Base-by-base conservation (phyloP, 2,113 vertebrate genomes). In the Chiloscyllium plagiosum region DNA sequence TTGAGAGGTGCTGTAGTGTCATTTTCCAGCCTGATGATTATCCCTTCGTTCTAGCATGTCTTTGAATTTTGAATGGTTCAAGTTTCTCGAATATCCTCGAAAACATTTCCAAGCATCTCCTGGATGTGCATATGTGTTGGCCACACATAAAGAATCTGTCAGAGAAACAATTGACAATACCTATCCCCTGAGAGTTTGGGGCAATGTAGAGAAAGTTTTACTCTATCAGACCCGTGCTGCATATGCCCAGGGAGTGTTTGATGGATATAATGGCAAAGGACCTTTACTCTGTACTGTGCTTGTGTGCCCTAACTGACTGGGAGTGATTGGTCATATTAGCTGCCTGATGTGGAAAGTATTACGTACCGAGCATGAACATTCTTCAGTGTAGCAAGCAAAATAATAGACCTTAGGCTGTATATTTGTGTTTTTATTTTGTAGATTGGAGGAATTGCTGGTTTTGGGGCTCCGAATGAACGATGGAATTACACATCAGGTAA, bases 391-490 rank as follows among this genome's bases (percentile, higher is more conserved):
- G 80, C 37, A 70, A 17, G 17, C 37, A 42, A 19, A 50, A 87
- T 24, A 92, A 33, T 37, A n/a, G 56, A 92, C 19, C 52, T 56
- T 56, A 24, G 19, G 70, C 0, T 8, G 83, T 89, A 56, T 80
- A 29, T 61, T 33, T 29, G 61, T 65, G 4, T 72, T 20, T 52
- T 78, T 96, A 37, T 61, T 89, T 96, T 95, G 0, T 96, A 99
- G 99, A 93, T 96, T 99, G 97, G 98, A 99, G 97, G 99, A 99
- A 97, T 97, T 98, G 96, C 97, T 99, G 96, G 97, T 97, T 76
- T 97, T 99, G 97, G 99, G 99, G n/a, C 97, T 99, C 96, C 98
- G 98, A 76, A 98, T 97, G 0, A 98, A 98, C 0, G 96, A 97
- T 65, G 99, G 99, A 61, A 72, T 99, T 96, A 97, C 97, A 37